These are phyloP conservation scores for Rousettus leschenaultii DNA, from an alignment of 2,113 vertebrate species.

Conservation along the genomic window DNA sequence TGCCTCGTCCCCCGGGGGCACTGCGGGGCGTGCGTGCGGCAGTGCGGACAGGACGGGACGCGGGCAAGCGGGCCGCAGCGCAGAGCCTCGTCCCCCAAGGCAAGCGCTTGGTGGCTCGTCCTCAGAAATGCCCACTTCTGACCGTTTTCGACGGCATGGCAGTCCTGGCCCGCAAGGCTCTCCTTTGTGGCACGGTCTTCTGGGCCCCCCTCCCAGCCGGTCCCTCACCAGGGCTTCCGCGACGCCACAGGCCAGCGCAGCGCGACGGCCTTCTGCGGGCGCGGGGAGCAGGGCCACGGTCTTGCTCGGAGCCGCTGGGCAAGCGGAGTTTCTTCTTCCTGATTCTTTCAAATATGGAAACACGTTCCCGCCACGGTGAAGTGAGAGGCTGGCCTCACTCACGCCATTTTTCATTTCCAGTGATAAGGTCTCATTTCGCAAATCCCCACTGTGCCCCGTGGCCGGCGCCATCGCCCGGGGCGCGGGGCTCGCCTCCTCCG, in stretches of 20 bases:
- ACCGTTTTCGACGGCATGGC: not conserved
- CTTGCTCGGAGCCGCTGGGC: slow-evolving; percentile 26
- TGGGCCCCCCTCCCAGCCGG: slow-evolving; percentile 47
- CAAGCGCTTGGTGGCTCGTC: slow-evolving; percentile 30
- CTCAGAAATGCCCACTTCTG: slow-evolving; percentile 38
- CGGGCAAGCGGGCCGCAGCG: not conserved
- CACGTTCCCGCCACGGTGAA: slow-evolving; percentile 13
- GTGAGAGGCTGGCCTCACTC: slow-evolving; percentile 37
- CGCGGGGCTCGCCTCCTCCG: slow-evolving; percentile 25
- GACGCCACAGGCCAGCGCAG: not conserved
- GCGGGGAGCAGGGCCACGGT: slow-evolving; percentile 30
- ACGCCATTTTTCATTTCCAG: slow-evolving; percentile 46
- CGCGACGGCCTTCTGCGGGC: not conserved
- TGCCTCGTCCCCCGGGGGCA: slow-evolving; percentile 38
- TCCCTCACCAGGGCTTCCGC: not conserved
- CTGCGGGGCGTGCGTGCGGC: not conserved
- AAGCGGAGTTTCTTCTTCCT: slow-evolving; percentile 27
- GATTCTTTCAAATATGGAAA: slow-evolving; percentile 33
- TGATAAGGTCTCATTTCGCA: slow-evolving; percentile 49
- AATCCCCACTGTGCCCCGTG: not conserved
- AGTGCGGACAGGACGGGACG: not conserved
- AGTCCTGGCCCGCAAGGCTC: slow-evolving; percentile 44
- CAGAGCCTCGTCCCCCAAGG: not conserved
- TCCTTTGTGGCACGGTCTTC: not conserved
- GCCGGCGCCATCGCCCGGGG: not conserved